phyloP scores from a whole-genome alignment of 37 sponge, comb jelly and placozoan genomes.

The Amphimedon queenslandica region DNA sequence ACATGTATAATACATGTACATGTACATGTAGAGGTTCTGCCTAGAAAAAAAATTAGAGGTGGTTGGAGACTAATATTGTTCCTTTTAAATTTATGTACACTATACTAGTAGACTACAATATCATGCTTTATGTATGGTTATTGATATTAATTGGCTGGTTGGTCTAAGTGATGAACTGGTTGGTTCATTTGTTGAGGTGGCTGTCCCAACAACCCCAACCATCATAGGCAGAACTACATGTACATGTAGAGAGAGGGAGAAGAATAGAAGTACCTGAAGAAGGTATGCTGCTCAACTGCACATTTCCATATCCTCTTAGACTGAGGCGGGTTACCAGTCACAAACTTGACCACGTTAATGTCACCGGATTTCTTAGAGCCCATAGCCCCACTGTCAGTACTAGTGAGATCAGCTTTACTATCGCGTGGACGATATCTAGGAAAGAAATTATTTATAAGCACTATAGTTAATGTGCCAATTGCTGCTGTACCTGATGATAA shows the following conservation, averaged over 20 bases:
- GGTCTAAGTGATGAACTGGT: too few species aligned
- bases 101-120: too few species aligned
- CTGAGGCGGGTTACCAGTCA: conserved; percentile 26
- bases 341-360: conserved; percentile 25
- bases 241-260: neutral
- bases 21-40: too few species aligned
- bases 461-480: too few species aligned
- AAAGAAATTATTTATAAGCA: too few species aligned
- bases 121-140: too few species aligned
- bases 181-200: too few species aligned
- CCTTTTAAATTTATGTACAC: too few species aligned
- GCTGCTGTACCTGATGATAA: conserved; percentile 44
- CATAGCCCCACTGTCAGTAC: neutral
- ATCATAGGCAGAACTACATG: too few species aligned
- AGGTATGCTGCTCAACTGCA: conserved; percentile 85
- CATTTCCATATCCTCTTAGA: conserved; percentile 78
- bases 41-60: too few species aligned
- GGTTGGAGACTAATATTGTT: too few species aligned
- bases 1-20: conserved; percentile 1
- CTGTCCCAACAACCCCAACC: neutral
- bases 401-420: neutral
- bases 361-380: neutral
- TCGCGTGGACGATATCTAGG: neutral
- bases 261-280: conserved; percentile 55
- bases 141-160: too few species aligned